Percentiles rank a stretch among this genome's conserved stretches.
phyloP scores from a whole-genome alignment of 37 sponge, comb jelly and placozoan genomes.

The Halichondria panicea region DNA sequence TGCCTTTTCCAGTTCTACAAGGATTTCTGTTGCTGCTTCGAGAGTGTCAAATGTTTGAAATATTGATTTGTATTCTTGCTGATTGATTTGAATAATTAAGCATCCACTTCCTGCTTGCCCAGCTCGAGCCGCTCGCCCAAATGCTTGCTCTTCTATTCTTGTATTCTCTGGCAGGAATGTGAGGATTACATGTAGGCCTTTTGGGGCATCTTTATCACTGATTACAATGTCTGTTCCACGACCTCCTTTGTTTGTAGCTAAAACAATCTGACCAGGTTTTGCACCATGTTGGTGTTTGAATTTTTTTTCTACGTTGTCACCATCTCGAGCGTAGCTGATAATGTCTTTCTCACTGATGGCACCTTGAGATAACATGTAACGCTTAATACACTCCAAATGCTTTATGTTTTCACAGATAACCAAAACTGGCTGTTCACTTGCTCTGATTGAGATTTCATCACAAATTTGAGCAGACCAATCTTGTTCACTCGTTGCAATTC shows the following conservation, averaged over 20 bases:
- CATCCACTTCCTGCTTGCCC: constrained; percentile 17
- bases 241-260: constrained; percentile 19
- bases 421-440: constrained; percentile 1
- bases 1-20: neutral
- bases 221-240: constrained; percentile 22
- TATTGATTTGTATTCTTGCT: neutral
- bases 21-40: neutral
- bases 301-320: constrained; percentile 1
- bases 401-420: constrained; percentile 6
- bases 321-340: constrained; percentile 2
- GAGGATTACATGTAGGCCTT: constrained; percentile 5
- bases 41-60: neutral
- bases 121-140: constrained; percentile 12
- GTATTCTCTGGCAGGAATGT: constrained; percentile 14
- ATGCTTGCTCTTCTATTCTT: constrained; percentile 21
- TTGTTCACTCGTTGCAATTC: neutral
- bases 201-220: neutral
- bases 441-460: neutral
- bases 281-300: neutral
- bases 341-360: too few species aligned
- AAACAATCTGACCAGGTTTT: neutral
- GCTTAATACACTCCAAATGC: neutral
- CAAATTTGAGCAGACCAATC: neutral
- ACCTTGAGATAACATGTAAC: neutral
- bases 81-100: constrained; percentile 4